Percentiles rank a stretch among this genome's conserved stretches.
Evolutionary conservation across 2,113 vertebrate genomes (phyloP).

Genomic region (Picathartes gymnocephalus): DNA sequence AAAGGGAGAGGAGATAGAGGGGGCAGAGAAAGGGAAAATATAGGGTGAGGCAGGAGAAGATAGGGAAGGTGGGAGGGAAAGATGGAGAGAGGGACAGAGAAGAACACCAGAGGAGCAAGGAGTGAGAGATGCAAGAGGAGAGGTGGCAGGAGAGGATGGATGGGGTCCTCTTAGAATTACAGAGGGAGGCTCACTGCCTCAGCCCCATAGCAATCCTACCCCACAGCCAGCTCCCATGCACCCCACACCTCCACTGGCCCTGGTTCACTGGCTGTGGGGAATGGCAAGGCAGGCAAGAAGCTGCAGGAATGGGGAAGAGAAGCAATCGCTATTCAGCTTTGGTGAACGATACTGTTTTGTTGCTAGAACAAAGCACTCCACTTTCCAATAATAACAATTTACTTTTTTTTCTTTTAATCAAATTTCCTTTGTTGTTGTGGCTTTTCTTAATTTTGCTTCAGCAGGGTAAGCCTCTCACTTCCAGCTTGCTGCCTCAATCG

Average conservation of each 20-base stretch:
- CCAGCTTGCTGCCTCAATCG: background rate
- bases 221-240: background rate
- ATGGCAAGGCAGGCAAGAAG: background rate
- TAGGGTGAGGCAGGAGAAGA: background rate
- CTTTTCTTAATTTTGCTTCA: slow-evolving; percentile 34
- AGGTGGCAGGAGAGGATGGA: background rate
- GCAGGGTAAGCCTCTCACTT: slow-evolving; percentile 4
- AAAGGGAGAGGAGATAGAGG: background rate
- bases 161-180: background rate
- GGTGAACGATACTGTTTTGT: slow-evolving; percentile 21
- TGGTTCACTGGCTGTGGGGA: background rate
- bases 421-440: slow-evolving; percentile 34
- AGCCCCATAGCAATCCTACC: background rate
- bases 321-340: background rate
- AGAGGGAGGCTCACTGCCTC: background rate
- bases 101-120: background rate
- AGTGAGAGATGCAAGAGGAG: background rate
- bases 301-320: background rate
- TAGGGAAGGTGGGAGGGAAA: background rate
- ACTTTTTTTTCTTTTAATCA: slow-evolving; percentile 23
- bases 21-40: background rate
- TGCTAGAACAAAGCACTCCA: slow-evolving; percentile 38
- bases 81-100: background rate
- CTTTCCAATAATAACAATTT: slow-evolving; percentile 51
- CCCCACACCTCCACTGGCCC: fast-evolving